Percentiles rank a stretch among this genome's conserved stretches.
These are phyloP conservation scores for Pediacus dermestoides DNA, from an alignment of 2,888 invertebrate species.

Conservation along the genomic window DNA sequence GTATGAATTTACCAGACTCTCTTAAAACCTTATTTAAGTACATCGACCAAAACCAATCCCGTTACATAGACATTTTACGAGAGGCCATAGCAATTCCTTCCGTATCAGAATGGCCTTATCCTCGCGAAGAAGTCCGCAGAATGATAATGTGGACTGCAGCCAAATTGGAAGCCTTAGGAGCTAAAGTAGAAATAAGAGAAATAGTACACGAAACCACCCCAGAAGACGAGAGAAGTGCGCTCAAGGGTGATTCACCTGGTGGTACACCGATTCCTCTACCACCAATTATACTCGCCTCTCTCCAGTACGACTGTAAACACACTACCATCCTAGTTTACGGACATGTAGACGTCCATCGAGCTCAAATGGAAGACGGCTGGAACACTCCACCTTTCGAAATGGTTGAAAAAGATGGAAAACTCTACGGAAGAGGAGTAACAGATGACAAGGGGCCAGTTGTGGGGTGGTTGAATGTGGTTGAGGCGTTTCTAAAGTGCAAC, in stretches of 20 bases:
- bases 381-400: constrained; percentile 89
- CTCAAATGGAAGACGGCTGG: constrained; percentile 90
- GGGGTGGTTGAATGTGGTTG: constrained; percentile 91
- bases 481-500: constrained; percentile 72
- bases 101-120: constrained; percentile 88
- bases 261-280: constrained; percentile 74
- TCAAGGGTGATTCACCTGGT: too few relatives aligned
- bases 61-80: constrained; percentile 73
- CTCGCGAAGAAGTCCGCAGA: constrained; percentile 71
- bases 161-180: constrained; percentile 53
- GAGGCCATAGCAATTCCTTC: constrained; percentile 92
- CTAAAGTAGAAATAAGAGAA: constrained; percentile 16
- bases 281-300: constrained; percentile 74
- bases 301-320: constrained; percentile 80
- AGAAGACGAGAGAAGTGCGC: too few relatives aligned
- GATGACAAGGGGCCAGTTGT: constrained; percentile 92
- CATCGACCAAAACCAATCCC: constrained; percentile 72
- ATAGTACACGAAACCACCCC: constrained; percentile 67
- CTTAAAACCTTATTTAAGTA: too few relatives aligned
- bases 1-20: too few relatives aligned
- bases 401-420: constrained; percentile 79
- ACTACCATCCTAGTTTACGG: constrained; percentile 93
- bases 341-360: constrained; percentile 97
- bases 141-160: constrained; percentile 83
- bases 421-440: constrained; percentile 83